Conservation (phyloP, 2,888 invertebrate species). For the Leucoptera coffeella region DNA sequence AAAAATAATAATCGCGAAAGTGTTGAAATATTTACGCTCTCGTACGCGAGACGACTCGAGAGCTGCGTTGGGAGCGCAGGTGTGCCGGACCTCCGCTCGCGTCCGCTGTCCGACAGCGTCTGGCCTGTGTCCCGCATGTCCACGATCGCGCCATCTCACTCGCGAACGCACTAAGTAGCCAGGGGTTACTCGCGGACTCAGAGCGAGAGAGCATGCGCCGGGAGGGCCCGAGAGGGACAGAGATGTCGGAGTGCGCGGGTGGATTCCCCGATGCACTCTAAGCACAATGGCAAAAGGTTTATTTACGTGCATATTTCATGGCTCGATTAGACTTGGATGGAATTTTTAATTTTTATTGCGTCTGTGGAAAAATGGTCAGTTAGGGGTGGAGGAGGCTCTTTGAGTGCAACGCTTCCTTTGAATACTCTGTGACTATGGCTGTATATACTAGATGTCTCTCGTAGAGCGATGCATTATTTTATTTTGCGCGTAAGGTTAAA, state of each 20-base stretch:
- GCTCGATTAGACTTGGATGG: constrained; percentile 53
- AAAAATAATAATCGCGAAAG: neutral
- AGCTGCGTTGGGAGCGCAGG: constrained; percentile 27
- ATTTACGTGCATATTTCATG: constrained; percentile 54
- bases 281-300: constrained; percentile 53
- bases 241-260: constrained; percentile 48
- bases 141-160: constrained; percentile 49
- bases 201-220: constrained; percentile 27
- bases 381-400: constrained; percentile 17
- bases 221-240: constrained; percentile 15
- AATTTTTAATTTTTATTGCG: constrained; percentile 46
- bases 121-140: constrained; percentile 51
- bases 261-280: constrained; percentile 47
- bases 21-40: constrained; percentile 15
- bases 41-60: constrained; percentile 23
- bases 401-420: neutral
- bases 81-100: constrained; percentile 51
- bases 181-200: constrained; percentile 54
- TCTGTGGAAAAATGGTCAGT: too few species aligned
- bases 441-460: too few species aligned
- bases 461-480: too few species aligned
- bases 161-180: constrained; percentile 48
- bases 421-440: too few species aligned
- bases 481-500: too few species aligned
- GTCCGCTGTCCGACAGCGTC: constrained; percentile 55